A percentile compares a stretch with the other conserved stretches of the same genome.
phyloP scores from a whole-genome alignment of 2,113 vertebrate genomes.

The Hiodon tergisus region DNA sequence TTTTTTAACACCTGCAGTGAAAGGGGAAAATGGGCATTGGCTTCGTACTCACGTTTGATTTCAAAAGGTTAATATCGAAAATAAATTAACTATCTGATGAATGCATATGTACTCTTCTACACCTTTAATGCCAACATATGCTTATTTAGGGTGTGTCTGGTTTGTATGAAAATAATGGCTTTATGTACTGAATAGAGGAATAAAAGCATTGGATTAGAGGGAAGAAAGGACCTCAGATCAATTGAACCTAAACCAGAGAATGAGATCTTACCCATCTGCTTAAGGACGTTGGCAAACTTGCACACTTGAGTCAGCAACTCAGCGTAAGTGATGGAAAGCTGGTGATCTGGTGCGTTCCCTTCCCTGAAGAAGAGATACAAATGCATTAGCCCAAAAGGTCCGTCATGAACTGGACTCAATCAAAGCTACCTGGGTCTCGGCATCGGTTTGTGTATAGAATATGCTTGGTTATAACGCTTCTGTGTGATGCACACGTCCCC shows the following conservation, averaged over 20 bases:
- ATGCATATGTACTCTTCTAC: too few relatives aligned
- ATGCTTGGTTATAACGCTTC: too few relatives aligned
- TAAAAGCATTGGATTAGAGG: not conserved
- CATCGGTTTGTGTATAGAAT: too few relatives aligned
- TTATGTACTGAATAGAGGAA: not conserved
- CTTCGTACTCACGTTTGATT: not conserved
- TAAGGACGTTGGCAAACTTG: constrained; percentile 66
- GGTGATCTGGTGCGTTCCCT: constrained; percentile 64
- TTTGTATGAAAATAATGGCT: too few relatives aligned
- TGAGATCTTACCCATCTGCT: constrained; percentile 58
- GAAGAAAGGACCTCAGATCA: not conserved
- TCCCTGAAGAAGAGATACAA: constrained; percentile 52
- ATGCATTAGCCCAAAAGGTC: not conserved
- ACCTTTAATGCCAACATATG: not conserved
- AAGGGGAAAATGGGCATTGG: not conserved
- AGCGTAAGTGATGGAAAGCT: constrained; percentile 59
- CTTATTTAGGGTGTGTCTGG: not conserved
- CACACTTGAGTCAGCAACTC: constrained; percentile 67
- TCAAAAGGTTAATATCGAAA: not conserved
- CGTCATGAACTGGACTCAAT: not conserved
- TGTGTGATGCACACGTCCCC: too few relatives aligned
- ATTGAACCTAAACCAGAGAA: not conserved
- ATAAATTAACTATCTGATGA: not conserved
- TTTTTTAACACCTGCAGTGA: constrained; percentile 61
- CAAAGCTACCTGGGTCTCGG: not conserved